Conservation (phyloP, 2,113 vertebrate species). For the Leucopternis melanops region DNA sequence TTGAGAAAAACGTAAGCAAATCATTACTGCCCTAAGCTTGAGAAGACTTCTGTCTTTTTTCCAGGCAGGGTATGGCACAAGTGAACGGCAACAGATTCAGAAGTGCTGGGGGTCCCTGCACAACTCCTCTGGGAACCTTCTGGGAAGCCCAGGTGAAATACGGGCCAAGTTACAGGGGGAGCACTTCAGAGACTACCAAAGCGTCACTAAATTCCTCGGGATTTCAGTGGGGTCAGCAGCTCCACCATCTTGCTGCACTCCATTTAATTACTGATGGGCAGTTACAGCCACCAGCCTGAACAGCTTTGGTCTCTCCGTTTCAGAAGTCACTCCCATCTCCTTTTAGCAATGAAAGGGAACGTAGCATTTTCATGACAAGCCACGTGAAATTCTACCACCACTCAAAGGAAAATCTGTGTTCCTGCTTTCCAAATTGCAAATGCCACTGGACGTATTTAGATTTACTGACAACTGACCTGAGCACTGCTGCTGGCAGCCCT, state of each 20-base stretch:
- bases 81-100: not conserved
- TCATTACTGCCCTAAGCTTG: not conserved
- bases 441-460: not conserved
- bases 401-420: not conserved
- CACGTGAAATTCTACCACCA: not conserved
- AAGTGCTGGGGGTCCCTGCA: not conserved
- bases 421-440: slow-evolving; percentile 24
- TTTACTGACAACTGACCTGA: slow-evolving; percentile 3
- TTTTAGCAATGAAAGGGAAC: not conserved
- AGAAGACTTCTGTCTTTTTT: not conserved
- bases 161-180: not conserved
- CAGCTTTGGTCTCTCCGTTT: not conserved
- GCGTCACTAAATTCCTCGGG: not conserved
- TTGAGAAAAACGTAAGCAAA: not conserved
- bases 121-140: not conserved
- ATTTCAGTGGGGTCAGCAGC: not conserved
- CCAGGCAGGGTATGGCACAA: not conserved
- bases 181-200: not conserved
- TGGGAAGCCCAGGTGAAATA: not conserved
- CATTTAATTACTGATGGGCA: not conserved
- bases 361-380: not conserved
- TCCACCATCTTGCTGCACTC: not conserved
- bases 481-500: not conserved
- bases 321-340: not conserved
- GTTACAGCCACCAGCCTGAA: not conserved